phyloP scores from a whole-genome alignment of 2,888 invertebrate genomes.

The Lasioglossum zephyrum region DNA sequence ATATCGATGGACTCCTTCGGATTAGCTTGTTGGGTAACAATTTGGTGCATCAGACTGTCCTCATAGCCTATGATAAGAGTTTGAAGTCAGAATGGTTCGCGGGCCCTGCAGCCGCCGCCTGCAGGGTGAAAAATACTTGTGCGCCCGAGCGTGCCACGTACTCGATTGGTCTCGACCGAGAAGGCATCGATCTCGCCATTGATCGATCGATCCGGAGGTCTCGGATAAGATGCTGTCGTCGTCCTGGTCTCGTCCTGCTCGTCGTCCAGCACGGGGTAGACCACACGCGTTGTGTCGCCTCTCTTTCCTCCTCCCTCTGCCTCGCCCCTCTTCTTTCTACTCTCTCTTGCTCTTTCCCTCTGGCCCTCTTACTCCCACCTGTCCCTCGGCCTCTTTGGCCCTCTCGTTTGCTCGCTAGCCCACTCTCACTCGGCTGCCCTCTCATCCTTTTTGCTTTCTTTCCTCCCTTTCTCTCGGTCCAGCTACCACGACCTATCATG shows the following conservation, averaged over 20 bases:
- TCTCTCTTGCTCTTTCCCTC: not conserved
- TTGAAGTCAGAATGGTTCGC: not conserved
- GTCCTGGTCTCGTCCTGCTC: conserved; percentile 75
- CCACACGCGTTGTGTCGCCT: conserved; percentile 80
- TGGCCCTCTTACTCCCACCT: not conserved
- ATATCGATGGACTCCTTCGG: not conserved
- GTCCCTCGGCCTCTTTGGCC: conserved; percentile 22
- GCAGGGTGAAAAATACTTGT: conserved; percentile 75
- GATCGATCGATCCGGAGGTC: conserved; percentile 77
- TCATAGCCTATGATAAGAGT: conserved; percentile 29
- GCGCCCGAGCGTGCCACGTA: conserved; percentile 72
- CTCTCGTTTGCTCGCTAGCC: conserved; percentile 38
- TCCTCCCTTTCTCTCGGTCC: conserved; percentile 39
- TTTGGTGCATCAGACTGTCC: not conserved
- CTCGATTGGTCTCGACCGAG: conserved; percentile 65
- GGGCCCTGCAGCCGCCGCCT: conserved; percentile 49
- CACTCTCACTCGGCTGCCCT: conserved; percentile 42
- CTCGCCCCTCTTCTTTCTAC: not conserved
- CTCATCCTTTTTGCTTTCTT: conserved; percentile 28
- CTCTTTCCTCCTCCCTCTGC: conserved; percentile 54
- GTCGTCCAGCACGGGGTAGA: conserved; percentile 73
- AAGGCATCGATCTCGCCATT: conserved; percentile 76
- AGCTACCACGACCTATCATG: conserved; percentile 40
- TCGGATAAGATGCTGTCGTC: conserved; percentile 77
- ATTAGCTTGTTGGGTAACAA: not conserved